These are phyloP conservation scores for Echinometra lucunter DNA, from an alignment of 53 echinoderm and acorn worm species.

Conservation along the genomic window DNA sequence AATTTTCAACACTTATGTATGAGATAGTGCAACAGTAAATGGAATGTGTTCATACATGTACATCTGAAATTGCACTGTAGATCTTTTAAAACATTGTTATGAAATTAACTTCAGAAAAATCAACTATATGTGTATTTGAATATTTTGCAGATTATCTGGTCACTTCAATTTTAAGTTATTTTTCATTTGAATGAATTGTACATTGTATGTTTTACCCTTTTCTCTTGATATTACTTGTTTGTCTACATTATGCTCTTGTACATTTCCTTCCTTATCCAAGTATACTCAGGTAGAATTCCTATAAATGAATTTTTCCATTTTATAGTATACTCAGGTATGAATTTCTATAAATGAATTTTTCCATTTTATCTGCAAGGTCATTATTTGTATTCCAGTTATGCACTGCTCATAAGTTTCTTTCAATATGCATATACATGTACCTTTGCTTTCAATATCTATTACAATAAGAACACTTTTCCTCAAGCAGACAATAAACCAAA, in stretches of 20 bases:
- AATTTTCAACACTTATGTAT: neutral
- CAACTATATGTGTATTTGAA: neutral
- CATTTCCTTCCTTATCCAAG: neutral
- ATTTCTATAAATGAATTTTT: neutral
- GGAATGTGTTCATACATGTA: neutral
- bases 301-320: no score
- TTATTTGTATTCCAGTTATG: neutral
- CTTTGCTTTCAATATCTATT: neutral
- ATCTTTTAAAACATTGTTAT: neutral
- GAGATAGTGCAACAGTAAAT: neutral
- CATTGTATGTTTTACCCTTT: neutral
- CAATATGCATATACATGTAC: neutral
- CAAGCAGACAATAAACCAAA: neutral
- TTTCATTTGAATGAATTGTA: conserved; percentile 43
- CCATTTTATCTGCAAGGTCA: neutral
- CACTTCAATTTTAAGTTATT: neutral
- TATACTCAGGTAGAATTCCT: neutral
- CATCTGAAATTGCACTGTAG: neutral
- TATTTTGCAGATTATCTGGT: neutral
- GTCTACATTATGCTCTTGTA: neutral
- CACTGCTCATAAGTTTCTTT: neutral
- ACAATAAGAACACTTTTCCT: neutral
- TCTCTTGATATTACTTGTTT: neutral
- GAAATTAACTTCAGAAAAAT: neutral
- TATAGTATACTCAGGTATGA: neutral